These are phyloP conservation scores for Ctenopoma kingsleyae DNA, from an alignment of 2,797 vertebrate genomes.

Conservation along the genomic window DNA sequence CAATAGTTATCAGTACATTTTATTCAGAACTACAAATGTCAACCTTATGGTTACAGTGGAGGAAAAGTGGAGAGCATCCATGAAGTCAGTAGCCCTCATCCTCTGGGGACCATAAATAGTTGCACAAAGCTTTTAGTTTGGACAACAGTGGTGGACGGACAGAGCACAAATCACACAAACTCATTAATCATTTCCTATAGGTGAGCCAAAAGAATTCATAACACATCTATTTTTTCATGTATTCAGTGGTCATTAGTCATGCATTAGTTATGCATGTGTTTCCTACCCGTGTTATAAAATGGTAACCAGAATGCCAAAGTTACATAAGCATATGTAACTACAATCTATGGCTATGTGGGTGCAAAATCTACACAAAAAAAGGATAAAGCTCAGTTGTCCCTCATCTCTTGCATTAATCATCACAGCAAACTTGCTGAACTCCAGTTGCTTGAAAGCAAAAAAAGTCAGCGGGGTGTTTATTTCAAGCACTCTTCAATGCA, in stretches of 20 bases:
- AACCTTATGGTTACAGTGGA: not conserved
- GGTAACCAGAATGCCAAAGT: not conserved
- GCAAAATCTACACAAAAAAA: conserved; percentile 4
- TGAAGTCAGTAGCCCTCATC: not conserved
- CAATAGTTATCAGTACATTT: not conserved
- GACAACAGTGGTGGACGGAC: not conserved
- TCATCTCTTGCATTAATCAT: conserved; percentile 39
- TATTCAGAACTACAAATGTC: not conserved
- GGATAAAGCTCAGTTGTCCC: conserved; percentile 6
- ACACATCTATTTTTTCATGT: not conserved
- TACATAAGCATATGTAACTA: conserved; percentile 21
- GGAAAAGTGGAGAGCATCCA: not conserved
- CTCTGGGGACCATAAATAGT: not conserved
- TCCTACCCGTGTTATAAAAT: not conserved
- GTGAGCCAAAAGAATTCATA: not conserved
- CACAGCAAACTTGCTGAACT: conserved; percentile 63
- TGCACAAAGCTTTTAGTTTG: not conserved
- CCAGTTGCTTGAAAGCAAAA: conserved; percentile 62
- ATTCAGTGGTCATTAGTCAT: conserved; percentile 18
- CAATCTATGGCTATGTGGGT: conserved; percentile 5
- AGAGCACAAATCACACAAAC: not conserved
- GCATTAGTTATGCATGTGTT: not conserved
- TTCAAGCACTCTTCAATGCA: conserved; percentile 76
- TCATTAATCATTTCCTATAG: conserved; percentile 1
- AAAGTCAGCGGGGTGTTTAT: conserved; percentile 66